Percentiles rank a stretch among this genome's conserved stretches.
Evolutionary conservation across 2,797 vertebrate species (phyloP).

Genomic region (Gymnoscopelus braueri): DNA sequence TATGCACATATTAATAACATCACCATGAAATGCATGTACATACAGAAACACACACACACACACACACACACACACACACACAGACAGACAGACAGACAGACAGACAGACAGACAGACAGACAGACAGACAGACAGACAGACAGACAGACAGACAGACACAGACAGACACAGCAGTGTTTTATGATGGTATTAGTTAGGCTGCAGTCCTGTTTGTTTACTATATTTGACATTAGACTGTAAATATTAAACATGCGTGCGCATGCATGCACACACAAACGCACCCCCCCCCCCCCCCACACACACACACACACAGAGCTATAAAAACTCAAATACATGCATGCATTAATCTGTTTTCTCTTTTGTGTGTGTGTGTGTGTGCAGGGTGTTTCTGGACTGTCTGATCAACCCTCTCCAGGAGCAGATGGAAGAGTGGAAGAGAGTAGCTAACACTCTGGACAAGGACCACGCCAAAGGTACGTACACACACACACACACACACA

Average conservation of each 20-base stretch:
- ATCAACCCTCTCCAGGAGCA: constrained; percentile 97
- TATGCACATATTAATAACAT: neutral
- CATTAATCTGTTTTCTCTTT: too few species aligned
- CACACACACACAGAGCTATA: too few species aligned
- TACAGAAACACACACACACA: constrained; percentile 1
- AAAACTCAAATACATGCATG: too few species aligned
- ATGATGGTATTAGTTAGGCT: too few species aligned
- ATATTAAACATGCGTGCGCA: too few species aligned
- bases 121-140: too few species aligned
- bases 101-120: neutral
- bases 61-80: neutral
- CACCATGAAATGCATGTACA: neutral
- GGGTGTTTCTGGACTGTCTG: constrained; percentile 94
- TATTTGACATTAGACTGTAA: too few species aligned
- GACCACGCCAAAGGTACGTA: constrained; percentile 94
- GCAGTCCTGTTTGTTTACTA: too few species aligned
- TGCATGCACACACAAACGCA: too few species aligned
- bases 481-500: constrained; percentile 27
- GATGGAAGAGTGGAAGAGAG: constrained; percentile 98
- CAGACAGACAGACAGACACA: too few species aligned
- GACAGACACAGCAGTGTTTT: too few species aligned
- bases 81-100: neutral
- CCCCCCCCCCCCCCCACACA: too few species aligned
- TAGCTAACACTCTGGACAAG: constrained; percentile 93
- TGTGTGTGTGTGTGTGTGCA: constrained; percentile 49